Evolutionary conservation across 2,797 vertebrate genomes (phyloP), one percentile per base, ranked within the genome.

Genomic region (Rhadinocentrus ornatus): DNA sequence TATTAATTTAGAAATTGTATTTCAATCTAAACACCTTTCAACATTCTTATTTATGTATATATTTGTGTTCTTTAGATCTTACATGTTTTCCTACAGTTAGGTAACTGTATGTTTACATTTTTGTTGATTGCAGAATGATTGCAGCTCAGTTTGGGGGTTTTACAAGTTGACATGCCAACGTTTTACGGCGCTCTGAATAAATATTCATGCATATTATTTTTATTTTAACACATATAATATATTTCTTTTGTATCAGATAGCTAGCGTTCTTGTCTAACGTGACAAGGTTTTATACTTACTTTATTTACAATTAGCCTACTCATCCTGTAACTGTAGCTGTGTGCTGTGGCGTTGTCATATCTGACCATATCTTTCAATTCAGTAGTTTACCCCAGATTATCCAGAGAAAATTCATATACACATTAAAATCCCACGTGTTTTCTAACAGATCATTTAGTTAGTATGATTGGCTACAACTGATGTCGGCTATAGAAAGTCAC

Each of bases 1-100:
- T 82, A 90, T 82, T 66, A 93, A 92, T 86, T 91, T 71, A 89
- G 75, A 87, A 80, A 86, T 93, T 82, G 22, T 75, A 62, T 63
- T 80, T 39, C 50, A 35, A 66, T 35, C 54, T 64, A 75, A 76
- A 74, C 41, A 69, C 65, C 53, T 13, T 46, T 62, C 32, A 73
- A 22, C 46, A 22, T 73, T 71, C 27, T 65, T 0, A 65, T 76
- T 70, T 55, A 46, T 39, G 12, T 39, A 39, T 39, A 4, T 37
- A 37, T 10, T 27, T 62, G 24, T 70, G 69, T 61, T 52, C 63
- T 46, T 66, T 39, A 74, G 62, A 4, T 4, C 41, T 46, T 46
- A 20, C 39, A 63, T 16, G 44, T 41, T 78, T 72, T 60, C 55
- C 60, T 72, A 35, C 69, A 80, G 44, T 72, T 34, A 27, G 13